Evolutionary conservation across 2,113 vertebrate genomes (phyloP), one percentile per base, ranked within the genome.

Genomic region (Nesogale talazaci): DNA sequence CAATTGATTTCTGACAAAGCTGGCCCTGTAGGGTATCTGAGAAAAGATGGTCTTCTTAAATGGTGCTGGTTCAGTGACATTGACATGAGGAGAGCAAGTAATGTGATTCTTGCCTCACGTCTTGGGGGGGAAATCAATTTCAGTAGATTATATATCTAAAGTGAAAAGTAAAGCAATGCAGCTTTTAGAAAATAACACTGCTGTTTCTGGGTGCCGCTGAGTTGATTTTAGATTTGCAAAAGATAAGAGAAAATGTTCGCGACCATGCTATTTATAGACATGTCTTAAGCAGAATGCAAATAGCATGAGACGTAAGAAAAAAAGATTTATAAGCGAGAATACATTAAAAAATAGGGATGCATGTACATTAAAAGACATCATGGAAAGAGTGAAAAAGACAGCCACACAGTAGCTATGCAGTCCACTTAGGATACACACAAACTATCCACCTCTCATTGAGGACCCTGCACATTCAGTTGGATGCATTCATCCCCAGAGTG

Each of bases 271-370:
- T 14, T 46, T 5, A 6, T 25, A 86, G 65, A 86, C 65, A 40
- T 80, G 77, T 82, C 65, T 83, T 83, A n/a, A 77, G 25, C 31
- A 74, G 31, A 94, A 94, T 79, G 34, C 25, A 84, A 86, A 92
- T 52, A 79, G 7, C 14, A 3, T n/a, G 29, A 34, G 61, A 27
- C 42, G 4, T 11, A 22, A 82, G 61, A 75, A 38, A 36, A 36
- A 36, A 75, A 56, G 69, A 46, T 72, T n/a, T 46, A 14, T 11
- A 56, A 38, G 23, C 67, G 46, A 15, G 67, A 56, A 19, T 29
- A 23, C 8, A 22, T 85, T 31, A 69, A 61, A 91, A 91, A 56
- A 81, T 27, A 63, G 46, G 59, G 85, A 42, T 12, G 2, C 34
- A 36, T 15, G 22, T 59, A 81, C 59, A 42, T 89, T 61, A 61